Base-by-base conservation (phyloP, 2,797 vertebrate genomes). In the Protonibea diacanthus region DNA sequence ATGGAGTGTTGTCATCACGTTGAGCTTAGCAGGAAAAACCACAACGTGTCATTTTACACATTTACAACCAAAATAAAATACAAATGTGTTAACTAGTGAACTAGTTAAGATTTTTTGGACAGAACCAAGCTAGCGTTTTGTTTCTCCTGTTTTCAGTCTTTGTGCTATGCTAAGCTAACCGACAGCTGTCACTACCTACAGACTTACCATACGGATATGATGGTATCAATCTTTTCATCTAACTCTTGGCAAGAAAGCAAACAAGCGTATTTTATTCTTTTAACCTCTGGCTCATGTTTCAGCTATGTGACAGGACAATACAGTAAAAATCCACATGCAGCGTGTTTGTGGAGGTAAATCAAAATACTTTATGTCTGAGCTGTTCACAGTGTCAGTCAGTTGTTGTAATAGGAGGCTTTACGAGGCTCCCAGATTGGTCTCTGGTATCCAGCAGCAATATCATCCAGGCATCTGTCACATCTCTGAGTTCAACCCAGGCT, bases 221-320 rank as follows among this genome's bases (percentile, higher is more conserved):
- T 17, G 18, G 21, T 45, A 17, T 73, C 20, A 18, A 13, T 47
- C 17, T 10, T 21, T 3, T 59, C 25, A 20, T 38, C 8, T 60
- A 53, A 71, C 15, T 64, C 12, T 45, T 5, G 2, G 18, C 1
- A 38, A 51, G 20, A 44, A 52, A 65, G 45, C 21, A 13, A 69
- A 56, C 18, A 44, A 56, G 51, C 11, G 4, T 9, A 23, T 58
- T 65, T 15, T 58, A 12, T 38, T 21, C 29, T 25, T 74, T 58
- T 72, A 40, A 60, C 21, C 33, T 70, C 47, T 55, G 64, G 70
- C 60, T 77, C 45, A 68, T 6, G 81, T 76, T 74, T 61, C 67
- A 76, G 65, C 67, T 65, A 55, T 45, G 11, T 44, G 51, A 75
- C 40, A 40, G 0, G 5, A 61, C 40, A 65, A 14, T 44, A 64